Base-by-base conservation (phyloP, 2,797 vertebrate species). In the Harpagifer antarcticus region DNA sequence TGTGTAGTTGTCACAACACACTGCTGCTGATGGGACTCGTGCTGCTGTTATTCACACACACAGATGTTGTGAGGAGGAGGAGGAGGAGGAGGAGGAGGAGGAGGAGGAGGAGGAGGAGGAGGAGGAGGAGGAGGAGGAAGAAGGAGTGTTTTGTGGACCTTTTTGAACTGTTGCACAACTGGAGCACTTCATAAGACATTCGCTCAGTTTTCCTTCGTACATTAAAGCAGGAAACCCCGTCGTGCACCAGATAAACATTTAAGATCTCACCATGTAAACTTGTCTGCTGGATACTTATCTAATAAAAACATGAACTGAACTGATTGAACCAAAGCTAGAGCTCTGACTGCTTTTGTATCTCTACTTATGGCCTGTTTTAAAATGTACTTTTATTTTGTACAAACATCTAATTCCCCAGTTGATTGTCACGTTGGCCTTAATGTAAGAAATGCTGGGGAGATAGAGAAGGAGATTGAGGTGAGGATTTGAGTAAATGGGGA, bases 401-500 rank as follows among this genome's bases (percentile, higher is more conserved):
- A n/a, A 57, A 17, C 16, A 31, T 40, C 45, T 13, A 47, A 17
- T 57, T 58, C 59, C 49, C 48, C 48, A 23, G 16, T 55, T 59
- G 76, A 77, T 74, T 73, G 69, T 62, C 48, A 3, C 52, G 67
- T 27, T 61, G 64, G 70, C 67, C 19, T 59, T 68, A 74, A 76
- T 37, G 4, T 27, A 27, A 27, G 27, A 5, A 1, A 27, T 27
- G 27, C 27, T 5, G 59, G 8, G 44, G 44, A 0, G 17, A 53
- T 13, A 54, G n/a, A 42, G 45, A 16, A 44, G 57, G 19, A 82
- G 72, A 72, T 47, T 67, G 72, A 82, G 76, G 78, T 76, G 52
- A 86, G 76, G 82, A 79, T 85, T 88, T 87, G 72, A 71, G 43
- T 76, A 65, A 84, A 80, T 42, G 47, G 74, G 37, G 61, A 78